A percentile compares a stretch with the other conserved stretches of the same genome.
Conservation (phyloP, 2,888 invertebrate genomes). For the Gymnocheta viridis region DNA sequence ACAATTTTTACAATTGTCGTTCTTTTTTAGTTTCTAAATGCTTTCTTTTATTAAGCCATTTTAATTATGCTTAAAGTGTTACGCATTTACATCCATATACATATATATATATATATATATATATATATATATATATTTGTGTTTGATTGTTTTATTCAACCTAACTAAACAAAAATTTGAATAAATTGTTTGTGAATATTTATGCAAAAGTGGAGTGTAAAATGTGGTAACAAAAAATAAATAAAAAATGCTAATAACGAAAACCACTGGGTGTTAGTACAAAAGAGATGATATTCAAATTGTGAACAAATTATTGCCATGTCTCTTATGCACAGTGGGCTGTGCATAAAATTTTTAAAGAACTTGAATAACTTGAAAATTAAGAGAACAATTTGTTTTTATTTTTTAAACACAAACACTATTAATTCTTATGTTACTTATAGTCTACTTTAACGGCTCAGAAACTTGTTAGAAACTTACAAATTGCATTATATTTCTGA, state of each 20-base stretch:
- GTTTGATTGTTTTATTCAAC: constrained; percentile 2
- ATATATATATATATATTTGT: background rate
- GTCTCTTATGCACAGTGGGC: background rate
- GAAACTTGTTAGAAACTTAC: background rate
- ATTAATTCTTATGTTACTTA: no score
- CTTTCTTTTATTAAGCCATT: background rate
- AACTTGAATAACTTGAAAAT: background rate
- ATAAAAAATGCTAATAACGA: background rate
- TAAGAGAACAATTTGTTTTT: background rate
- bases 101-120: no score
- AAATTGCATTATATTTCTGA: background rate
- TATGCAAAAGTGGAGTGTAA: background rate
- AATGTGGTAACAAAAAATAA: background rate
- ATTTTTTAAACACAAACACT: background rate
- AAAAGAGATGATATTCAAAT: background rate
- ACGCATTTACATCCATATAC: no score
- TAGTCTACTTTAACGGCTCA: background rate
- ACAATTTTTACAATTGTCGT: background rate
- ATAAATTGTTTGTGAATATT: constrained; percentile 21
- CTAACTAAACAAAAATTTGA: constrained; percentile 37
- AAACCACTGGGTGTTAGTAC: background rate
- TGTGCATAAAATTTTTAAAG: background rate
- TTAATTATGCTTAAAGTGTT: constrained; percentile 25
- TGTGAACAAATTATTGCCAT: background rate
- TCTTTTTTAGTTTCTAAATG: background rate